Conservation (phyloP, 2,888 invertebrate genomes). For the Xylota sylvarum region DNA sequence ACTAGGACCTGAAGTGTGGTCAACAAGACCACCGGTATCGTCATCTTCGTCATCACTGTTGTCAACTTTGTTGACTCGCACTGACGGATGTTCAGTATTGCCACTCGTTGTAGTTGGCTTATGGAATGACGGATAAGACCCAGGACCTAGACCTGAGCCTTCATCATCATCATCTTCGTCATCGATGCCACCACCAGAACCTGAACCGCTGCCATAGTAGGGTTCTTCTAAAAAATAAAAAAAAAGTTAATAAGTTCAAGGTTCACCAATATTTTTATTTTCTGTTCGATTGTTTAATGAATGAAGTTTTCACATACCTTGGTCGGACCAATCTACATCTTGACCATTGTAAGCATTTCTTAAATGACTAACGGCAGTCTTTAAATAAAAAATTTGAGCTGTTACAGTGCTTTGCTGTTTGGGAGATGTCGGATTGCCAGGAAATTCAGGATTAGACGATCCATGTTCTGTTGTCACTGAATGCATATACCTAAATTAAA, state of each 20-base stretch:
- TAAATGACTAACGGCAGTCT: conserved; percentile 91
- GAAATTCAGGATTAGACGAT: conserved; percentile 89
- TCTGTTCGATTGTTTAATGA: too few relatives aligned
- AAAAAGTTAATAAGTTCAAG: not conserved
- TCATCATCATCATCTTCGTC: conserved; percentile 84
- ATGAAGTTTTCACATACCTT: conserved; percentile 85
- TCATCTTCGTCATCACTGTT: conserved; percentile 81
- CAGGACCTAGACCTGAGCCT: conserved; percentile 81
- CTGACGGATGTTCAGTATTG: conserved; percentile 81
- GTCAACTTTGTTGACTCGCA: conserved; percentile 80
- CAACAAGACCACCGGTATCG: conserved; percentile 80
- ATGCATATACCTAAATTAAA: conserved; percentile 87
- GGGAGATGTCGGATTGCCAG: conserved; percentile 84
- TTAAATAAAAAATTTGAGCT: conserved; percentile 91
- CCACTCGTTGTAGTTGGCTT: conserved; percentile 78
- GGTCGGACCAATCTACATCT: conserved; percentile 94
- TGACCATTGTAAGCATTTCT: conserved; percentile 95
- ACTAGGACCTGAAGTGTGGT: conserved; percentile 84
- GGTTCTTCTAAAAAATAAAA: conserved; percentile 85
- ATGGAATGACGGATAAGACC: conserved; percentile 82
- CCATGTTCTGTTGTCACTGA: conserved; percentile 89
- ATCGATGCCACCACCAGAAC: conserved; percentile 88
- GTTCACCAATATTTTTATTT: not conserved
- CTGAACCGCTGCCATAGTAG: conserved; percentile 89
- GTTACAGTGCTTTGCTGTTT: conserved; percentile 86